Conservation (phyloP, 1,140 invertebrate genomes). For the Campoletis sonorensis region DNA sequence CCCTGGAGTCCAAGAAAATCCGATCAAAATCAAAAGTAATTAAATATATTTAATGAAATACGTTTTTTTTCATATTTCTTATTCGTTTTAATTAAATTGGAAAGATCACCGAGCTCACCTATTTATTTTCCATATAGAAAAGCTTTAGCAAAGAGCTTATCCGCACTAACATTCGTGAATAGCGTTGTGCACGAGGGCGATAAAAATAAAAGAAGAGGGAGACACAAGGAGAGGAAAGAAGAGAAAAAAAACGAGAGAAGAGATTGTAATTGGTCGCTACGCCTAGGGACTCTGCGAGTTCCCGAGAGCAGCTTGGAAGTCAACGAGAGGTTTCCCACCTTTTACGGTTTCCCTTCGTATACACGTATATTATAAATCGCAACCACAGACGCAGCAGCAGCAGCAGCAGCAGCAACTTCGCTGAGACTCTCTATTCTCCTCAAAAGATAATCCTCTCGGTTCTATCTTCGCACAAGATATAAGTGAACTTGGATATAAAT, state of each 20-base stretch:
- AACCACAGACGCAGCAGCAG: no score
- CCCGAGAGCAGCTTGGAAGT: constrained; percentile 70
- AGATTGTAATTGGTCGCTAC: constrained; percentile 60
- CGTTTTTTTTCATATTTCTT: neutral
- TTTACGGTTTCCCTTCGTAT: constrained; percentile 73
- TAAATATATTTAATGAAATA: no score
- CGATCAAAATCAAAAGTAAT: no score
- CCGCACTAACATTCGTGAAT: neutral
- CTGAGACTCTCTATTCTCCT: no score
- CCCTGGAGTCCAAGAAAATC: no score
- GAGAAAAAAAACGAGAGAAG: constrained; percentile 43
- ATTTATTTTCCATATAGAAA: neutral
- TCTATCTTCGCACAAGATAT: neutral
- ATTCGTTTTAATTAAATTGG: neutral
- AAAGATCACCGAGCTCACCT: neutral
- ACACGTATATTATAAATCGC: neutral
- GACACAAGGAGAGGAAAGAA: constrained; percentile 31
- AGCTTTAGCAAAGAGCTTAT: constrained; percentile 27
- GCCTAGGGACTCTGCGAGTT: constrained; percentile 68
- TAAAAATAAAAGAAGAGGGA: neutral
- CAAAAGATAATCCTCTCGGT: neutral
- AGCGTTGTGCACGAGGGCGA: neutral
- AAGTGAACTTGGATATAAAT: neutral
- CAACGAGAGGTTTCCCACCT: constrained; percentile 75
- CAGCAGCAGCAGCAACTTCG: no score